Evolutionary conservation across 2,797 vertebrate genomes (phyloP).

Genomic region (Sebastes variabilis): DNA sequence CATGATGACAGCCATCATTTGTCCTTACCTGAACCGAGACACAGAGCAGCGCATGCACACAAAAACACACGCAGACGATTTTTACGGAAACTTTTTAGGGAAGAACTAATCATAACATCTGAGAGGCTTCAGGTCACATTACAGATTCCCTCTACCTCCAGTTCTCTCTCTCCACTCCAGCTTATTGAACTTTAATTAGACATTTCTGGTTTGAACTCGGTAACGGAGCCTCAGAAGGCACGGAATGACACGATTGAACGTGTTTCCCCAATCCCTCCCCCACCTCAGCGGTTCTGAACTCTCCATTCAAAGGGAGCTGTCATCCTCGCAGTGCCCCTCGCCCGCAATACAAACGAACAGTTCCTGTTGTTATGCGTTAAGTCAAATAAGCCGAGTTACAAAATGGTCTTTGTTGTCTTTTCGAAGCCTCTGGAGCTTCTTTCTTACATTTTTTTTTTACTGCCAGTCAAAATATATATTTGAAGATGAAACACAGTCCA

Average conservation of each 20-base stretch:
- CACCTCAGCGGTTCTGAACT: constrained; percentile 36
- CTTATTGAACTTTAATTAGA: constrained; percentile 66
- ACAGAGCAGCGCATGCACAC: not conserved
- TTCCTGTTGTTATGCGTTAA: constrained; percentile 23
- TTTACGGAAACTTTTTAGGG: constrained; percentile 15
- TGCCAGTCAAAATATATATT: constrained; percentile 40
- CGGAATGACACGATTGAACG: constrained; percentile 2
- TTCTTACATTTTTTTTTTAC: constrained; percentile 3
- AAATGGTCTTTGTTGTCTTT: constrained; percentile 50
- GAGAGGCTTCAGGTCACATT: constrained; percentile 40
- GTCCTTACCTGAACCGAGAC: constrained; percentile 19
- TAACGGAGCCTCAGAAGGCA: constrained; percentile 12
- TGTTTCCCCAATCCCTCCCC: not conserved
- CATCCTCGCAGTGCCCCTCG: not conserved
- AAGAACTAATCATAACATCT: constrained; percentile 46
- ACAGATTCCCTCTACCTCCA: constrained; percentile 28
- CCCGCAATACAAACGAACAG: constrained; percentile 13
- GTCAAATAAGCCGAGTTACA: constrained; percentile 22
- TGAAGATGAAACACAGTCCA: constrained; percentile 49
- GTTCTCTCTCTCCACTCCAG: constrained; percentile 19
- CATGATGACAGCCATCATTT: not conserved
- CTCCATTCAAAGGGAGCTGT: constrained; percentile 49
- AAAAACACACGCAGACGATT: not conserved
- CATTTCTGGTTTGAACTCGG: constrained; percentile 45
- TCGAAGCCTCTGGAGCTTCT: constrained; percentile 24